Evolutionary conservation across 2,113 vertebrate genomes (phyloP).

Genomic region (Microcebus jonahi): DNA sequence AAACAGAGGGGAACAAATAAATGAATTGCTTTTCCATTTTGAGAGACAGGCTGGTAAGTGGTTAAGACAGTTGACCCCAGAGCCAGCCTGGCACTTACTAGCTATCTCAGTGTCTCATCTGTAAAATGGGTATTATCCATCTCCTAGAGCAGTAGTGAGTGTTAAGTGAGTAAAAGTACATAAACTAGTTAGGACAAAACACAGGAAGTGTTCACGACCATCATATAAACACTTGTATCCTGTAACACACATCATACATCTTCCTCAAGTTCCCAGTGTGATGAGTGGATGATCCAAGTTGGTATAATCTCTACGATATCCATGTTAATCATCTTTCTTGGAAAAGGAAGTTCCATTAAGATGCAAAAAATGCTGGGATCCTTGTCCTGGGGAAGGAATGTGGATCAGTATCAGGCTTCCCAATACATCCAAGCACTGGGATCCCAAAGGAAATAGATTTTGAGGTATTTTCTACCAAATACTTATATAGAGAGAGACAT

Average conservation of each 20-base stretch:
- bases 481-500: neutral
- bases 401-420: neutral
- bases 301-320: neutral
- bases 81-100: neutral
- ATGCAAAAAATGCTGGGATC: neutral
- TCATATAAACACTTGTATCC: neutral
- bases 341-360: neutral
- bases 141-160: neutral
- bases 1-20: neutral
- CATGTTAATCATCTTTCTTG: neutral
- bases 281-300: neutral
- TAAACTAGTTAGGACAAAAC: neutral
- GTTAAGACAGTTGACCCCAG: neutral
- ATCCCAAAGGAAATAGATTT: neutral
- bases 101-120: neutral
- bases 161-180: neutral
- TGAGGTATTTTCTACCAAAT: neutral
- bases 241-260: accelerated
- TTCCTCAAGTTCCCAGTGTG: neutral
- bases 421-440: neutral
- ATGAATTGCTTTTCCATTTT: neutral
- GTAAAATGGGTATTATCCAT: neutral
- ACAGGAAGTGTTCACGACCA: neutral
- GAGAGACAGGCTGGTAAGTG: neutral
- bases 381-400: neutral